Evolutionary conservation across 2,113 vertebrate genomes (phyloP).

Genomic region (Hemibates koningsi): DNA sequence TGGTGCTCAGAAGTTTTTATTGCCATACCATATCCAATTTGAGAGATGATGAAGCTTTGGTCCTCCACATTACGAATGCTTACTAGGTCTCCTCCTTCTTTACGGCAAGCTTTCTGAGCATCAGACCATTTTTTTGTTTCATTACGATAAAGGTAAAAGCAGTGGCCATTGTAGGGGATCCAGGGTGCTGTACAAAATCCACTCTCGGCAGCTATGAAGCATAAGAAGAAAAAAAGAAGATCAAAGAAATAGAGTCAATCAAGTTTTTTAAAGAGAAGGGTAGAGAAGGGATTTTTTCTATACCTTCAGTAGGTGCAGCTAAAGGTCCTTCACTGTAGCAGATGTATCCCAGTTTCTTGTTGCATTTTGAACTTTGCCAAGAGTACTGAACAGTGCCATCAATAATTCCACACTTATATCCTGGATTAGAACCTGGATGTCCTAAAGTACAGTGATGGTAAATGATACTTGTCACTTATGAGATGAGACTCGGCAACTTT

Average conservation of each 20-base stretch:
- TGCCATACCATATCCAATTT: constrained; percentile 82
- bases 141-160: too few relatives aligned
- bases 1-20: not conserved
- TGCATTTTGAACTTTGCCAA: constrained; percentile 83
- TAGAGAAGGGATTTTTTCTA: not conserved
- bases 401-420: constrained; percentile 79
- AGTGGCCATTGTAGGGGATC: too few relatives aligned
- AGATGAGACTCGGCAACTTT: not conserved
- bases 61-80: constrained; percentile 85
- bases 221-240: too few relatives aligned
- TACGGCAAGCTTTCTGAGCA: constrained; percentile 68
- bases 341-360: constrained; percentile 81
- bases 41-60: constrained; percentile 74
- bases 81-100: constrained; percentile 80
- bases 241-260: too few relatives aligned
- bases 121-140: too few relatives aligned
- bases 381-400: constrained; percentile 70
- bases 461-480: not conserved
- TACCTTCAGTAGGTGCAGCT: not conserved
- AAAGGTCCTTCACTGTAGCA: constrained; percentile 76
- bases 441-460: constrained; percentile 63
- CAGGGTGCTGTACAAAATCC: too few relatives aligned
- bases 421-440: constrained; percentile 78
- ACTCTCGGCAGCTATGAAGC: too few relatives aligned
- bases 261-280: too few relatives aligned